These are phyloP conservation scores for Aplysina aerophoba DNA, from an alignment of 37 sponge, comb jelly and placozoan species.

Conservation along the genomic window DNA sequence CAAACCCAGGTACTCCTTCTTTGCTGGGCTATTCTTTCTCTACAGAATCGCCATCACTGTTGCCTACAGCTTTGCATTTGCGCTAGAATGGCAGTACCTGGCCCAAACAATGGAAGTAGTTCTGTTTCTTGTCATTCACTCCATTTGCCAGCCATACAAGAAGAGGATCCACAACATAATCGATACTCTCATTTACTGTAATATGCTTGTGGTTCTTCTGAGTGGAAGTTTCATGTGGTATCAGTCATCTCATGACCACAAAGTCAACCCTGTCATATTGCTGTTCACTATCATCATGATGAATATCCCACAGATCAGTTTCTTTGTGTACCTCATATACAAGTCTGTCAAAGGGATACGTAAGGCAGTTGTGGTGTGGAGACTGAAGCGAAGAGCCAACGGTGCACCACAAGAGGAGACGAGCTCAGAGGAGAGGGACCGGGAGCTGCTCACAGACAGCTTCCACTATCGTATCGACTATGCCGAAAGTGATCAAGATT, in stretches of 20 bases:
- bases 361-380: neutral
- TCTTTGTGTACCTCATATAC: constrained; percentile 13
- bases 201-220: neutral
- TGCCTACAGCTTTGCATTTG: neutral
- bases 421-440: constrained; percentile 12
- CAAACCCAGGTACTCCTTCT: constrained; percentile 15
- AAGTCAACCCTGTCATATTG: neutral
- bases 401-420: neutral
- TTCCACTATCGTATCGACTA: constrained; percentile 12
- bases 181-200: constrained; percentile 1
- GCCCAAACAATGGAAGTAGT: neutral
- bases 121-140: neutral
- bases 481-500: neutral
- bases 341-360: neutral
- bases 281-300: neutral
- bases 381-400: neutral
- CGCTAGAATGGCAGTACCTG: neutral
- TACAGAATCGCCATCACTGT: neutral
- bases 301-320: constrained; percentile 7
- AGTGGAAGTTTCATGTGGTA: neutral
- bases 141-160: constrained; percentile 1
- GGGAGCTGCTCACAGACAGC: neutral
- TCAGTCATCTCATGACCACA: neutral
- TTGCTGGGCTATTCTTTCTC: constrained; percentile 2
- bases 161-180: constrained; percentile 3